A percentile compares a stretch with the other conserved stretches of the same genome.
These are phyloP conservation scores for Eurois occulta DNA, from an alignment of 2,888 invertebrate genomes.

Conservation along the genomic window DNA sequence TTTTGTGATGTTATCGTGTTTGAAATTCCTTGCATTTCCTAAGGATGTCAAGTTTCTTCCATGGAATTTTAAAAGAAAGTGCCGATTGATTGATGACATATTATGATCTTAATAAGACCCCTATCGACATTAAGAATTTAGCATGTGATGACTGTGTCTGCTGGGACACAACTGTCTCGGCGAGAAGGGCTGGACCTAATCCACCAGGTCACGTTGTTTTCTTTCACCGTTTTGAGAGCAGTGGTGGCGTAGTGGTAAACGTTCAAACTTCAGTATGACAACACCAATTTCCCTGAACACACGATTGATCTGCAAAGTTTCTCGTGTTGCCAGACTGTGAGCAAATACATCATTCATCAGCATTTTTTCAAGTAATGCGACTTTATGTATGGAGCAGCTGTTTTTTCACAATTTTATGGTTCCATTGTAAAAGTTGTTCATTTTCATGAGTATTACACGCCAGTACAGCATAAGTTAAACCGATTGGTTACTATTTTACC, in stretches of 20 bases:
- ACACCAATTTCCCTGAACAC: neutral
- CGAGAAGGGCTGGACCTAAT: neutral
- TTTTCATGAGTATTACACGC: neutral
- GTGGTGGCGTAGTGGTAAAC: neutral
- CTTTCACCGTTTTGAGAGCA: neutral
- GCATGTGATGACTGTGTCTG: neutral
- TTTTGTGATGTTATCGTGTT: conserved; percentile 25
- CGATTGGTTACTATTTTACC: neutral
- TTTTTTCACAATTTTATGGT: neutral
- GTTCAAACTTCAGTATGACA: neutral
- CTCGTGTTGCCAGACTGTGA: neutral
- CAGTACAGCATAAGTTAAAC: neutral
- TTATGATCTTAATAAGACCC: neutral
- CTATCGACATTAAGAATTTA: no score
- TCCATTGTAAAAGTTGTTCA: neutral
- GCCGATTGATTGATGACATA: neutral
- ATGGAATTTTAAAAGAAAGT: neutral
- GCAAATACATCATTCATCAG: neutral
- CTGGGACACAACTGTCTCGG: neutral
- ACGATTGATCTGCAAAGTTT: neutral
- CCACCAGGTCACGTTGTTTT: neutral
- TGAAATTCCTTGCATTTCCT: neutral
- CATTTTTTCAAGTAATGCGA: neutral
- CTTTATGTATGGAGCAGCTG: neutral
- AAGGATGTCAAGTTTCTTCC: neutral